Evolutionary conservation across 2,797 vertebrate genomes (phyloP).

Genomic region (Chloroceryle amazona): DNA sequence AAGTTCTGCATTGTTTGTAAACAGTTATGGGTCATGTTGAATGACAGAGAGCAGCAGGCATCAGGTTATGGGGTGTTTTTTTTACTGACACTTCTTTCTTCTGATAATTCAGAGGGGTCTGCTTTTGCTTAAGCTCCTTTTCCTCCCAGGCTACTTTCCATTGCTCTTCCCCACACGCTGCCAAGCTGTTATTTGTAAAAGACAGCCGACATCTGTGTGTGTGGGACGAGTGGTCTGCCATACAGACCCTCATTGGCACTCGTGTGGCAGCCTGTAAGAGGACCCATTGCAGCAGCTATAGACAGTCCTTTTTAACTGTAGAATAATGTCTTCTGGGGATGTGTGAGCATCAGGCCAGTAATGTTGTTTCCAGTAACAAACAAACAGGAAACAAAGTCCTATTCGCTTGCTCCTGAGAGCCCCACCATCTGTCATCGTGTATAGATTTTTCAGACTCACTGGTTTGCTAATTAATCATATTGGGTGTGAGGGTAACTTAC

Average conservation of each 20-base stretch:
- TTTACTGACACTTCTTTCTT: background rate
- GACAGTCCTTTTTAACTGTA: background rate
- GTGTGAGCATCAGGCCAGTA: background rate
- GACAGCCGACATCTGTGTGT: background rate
- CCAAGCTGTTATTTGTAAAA: background rate
- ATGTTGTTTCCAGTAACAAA: slow-evolving; percentile 2
- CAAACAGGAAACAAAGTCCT: slow-evolving; percentile 17
- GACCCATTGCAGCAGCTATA: background rate
- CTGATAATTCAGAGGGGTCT: background rate
- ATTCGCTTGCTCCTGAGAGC: background rate
- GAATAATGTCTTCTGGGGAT: background rate
- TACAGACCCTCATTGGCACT: background rate
- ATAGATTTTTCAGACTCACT: background rate
- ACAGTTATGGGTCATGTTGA: background rate
- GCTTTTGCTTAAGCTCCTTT: background rate
- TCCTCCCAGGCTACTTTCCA: background rate
- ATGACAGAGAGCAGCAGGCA: background rate
- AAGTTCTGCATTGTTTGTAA: background rate
- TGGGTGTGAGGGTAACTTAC: background rate
- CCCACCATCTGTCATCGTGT: slow-evolving; percentile 14
- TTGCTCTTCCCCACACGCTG: background rate
- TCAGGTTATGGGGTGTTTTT: background rate
- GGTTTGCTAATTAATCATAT: slow-evolving; percentile 19
- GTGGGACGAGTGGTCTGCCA: background rate
- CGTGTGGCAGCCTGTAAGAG: background rate